Evolutionary conservation across 2,797 vertebrate genomes (phyloP).

Genomic region (Alectoris magna): DNA sequence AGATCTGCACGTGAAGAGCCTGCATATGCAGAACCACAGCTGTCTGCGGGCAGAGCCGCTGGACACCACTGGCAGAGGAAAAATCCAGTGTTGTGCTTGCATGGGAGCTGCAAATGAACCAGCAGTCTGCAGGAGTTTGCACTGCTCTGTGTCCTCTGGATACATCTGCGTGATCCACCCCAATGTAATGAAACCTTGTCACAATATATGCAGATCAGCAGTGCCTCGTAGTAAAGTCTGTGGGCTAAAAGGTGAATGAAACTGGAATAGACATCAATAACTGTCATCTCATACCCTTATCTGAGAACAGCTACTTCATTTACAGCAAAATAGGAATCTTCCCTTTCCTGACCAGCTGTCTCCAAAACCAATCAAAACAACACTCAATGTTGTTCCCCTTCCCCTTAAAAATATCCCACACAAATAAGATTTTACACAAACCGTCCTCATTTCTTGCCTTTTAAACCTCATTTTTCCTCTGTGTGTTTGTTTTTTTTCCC

Average conservation of each 20-base stretch:
- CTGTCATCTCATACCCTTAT: neutral
- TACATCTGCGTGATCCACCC: neutral
- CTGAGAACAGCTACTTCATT: neutral
- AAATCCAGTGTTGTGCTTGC: neutral
- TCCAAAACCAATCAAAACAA: neutral
- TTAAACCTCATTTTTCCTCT: neutral
- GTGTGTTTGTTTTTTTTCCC: too few species aligned
- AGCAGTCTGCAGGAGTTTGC: neutral
- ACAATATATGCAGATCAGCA: rapidly evolving
- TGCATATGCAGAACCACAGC: neutral
- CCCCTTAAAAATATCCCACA: neutral
- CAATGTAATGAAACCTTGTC: neutral
- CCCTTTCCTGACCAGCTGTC: neutral
- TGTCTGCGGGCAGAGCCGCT: neutral
- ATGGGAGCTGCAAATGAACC: neutral
- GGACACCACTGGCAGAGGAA: rapidly evolving
- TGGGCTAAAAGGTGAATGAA: neutral
- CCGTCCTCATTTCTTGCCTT: neutral
- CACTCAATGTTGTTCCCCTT: neutral
- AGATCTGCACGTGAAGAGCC: neutral
- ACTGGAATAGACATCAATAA: neutral
- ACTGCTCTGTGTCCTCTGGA: neutral
- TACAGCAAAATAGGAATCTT: neutral
- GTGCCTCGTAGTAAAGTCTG: neutral
- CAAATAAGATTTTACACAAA: neutral